Conservation (phyloP, 2,888 invertebrate genomes). For the Volucella zonaria region DNA sequence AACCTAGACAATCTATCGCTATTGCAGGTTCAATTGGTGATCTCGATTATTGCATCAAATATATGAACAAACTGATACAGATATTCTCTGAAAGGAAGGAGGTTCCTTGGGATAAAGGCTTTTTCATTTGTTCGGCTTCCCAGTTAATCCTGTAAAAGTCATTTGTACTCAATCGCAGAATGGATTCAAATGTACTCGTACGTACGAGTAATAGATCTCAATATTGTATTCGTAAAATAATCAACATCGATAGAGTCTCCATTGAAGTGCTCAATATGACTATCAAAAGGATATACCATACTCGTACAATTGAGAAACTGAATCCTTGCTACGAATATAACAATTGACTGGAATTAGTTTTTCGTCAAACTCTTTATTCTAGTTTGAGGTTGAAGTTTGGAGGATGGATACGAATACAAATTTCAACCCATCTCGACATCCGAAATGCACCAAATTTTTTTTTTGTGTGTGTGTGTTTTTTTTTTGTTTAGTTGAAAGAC, state of each 20-base stretch:
- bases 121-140: slow-evolving; percentile 36
- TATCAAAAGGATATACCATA: slow-evolving; percentile 47
- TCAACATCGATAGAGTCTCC: slow-evolving; percentile 50
- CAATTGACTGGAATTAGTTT: slow-evolving; percentile 67
- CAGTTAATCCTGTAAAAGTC: slow-evolving; percentile 54
- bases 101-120: not conserved
- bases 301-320: slow-evolving; percentile 26
- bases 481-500: not conserved
- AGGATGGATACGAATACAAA: not conserved
- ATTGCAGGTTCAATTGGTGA: slow-evolving; percentile 53
- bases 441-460: slow-evolving; percentile 26
- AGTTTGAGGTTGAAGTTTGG: slow-evolving; percentile 7
- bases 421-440: slow-evolving; percentile 12
- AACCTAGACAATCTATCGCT: slow-evolving; percentile 38
- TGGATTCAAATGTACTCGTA: slow-evolving; percentile 38
- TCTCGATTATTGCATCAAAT: slow-evolving; percentile 67
- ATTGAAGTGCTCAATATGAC: slow-evolving; percentile 63
- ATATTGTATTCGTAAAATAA: slow-evolving; percentile 65
- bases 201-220: not conserved
- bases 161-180: slow-evolving; percentile 51
- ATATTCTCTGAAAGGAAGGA: slow-evolving; percentile 12
- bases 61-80: not conserved
- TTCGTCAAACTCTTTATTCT: not conserved
- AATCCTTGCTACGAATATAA: slow-evolving; percentile 26
- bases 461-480: slow-evolving; percentile 3